Conservation (phyloP, 1,140 invertebrate species). For the Drusus annulatus region DNA sequence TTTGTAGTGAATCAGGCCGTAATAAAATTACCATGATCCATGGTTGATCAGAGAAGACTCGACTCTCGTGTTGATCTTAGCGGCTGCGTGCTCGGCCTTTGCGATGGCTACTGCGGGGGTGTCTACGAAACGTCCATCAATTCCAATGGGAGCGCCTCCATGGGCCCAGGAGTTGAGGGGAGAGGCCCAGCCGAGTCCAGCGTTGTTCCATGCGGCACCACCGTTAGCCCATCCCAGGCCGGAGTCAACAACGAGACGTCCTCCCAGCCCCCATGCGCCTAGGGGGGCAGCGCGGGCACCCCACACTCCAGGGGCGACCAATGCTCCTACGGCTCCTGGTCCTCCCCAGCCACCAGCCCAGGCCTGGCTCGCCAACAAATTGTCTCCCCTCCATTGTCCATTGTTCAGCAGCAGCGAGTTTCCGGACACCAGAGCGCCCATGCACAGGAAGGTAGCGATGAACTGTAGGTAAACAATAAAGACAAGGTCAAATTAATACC, state of each 20-base stretch:
- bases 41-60: background rate
- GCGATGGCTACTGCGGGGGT: slow-evolving; percentile 70
- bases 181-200: background rate
- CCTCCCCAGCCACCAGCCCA: slow-evolving; percentile 60
- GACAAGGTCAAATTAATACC: background rate
- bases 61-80: slow-evolving; percentile 61
- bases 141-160: slow-evolving; percentile 40
- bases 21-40: too few relatives aligned
- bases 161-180: slow-evolving; percentile 62
- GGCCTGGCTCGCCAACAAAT: slow-evolving; percentile 58
- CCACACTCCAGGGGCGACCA: background rate
- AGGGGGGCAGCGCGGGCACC: slow-evolving; percentile 41
- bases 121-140: slow-evolving; percentile 64
- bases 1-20: too few relatives aligned
- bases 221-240: slow-evolving; percentile 60
- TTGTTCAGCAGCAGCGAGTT: background rate
- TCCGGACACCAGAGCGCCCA: slow-evolving; percentile 45
- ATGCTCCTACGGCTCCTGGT: slow-evolving; percentile 59
- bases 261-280: slow-evolving; percentile 33
- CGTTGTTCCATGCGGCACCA: background rate
- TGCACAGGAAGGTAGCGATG: slow-evolving; percentile 48
- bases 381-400: slow-evolving; percentile 29
- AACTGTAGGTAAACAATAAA: slow-evolving; percentile 43
- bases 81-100: slow-evolving; percentile 65
- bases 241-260: slow-evolving; percentile 67